Evolutionary conservation across 53 echinoderm and acorn worm species (phyloP), one percentile per base, ranked within the genome.

Genomic region (Glandiceps talaboti): DNA sequence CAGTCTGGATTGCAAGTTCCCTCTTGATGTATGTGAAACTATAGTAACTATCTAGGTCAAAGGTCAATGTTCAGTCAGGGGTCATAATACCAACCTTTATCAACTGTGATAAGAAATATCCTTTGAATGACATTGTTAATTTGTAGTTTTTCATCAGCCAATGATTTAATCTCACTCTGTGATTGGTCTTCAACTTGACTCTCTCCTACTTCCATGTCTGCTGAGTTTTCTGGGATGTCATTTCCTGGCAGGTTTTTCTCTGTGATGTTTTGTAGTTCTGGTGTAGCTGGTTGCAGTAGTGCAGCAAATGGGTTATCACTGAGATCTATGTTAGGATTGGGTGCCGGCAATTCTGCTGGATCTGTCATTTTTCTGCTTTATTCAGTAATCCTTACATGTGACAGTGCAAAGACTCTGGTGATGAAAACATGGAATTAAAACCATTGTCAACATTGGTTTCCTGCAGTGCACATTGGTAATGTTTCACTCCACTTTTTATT

Each of bases 91-190:
- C 84, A 84, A 94, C 94, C 92, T 74, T 88, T 83, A 80, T 94
- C 92, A 30, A 94, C 86, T 29, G 94, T 94, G 25, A 94, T 86
- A 20, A 89, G 90, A 74, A 94, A 94, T 25, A 94, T 74, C 29
- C 79, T 86, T 84, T 94, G 92, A 25, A 94, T 92, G 82, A 45
- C 64, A 45, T 45, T 45, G 64, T 45, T 45, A 45, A 45, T 45
- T 45, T 45, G 6, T 20, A 45, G 20, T 45, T 45, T 45, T 20
- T 45, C 64, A 12, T 45, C 64, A 12, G 64, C 64, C 64, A 45
- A 45, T 45, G 64, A 12, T 20, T 45, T 45, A 6, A 45, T 20
- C 6, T 20, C 20, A 20, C 64, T 45, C 64, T 45, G 64, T 20
- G 6, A 12, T 45, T 20, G 20, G 64, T 45, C 20, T 45, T 20